These are phyloP conservation scores for Drosophila quinaria DNA, from an alignment of 2,888 invertebrate genomes.

Conservation along the genomic window DNA sequence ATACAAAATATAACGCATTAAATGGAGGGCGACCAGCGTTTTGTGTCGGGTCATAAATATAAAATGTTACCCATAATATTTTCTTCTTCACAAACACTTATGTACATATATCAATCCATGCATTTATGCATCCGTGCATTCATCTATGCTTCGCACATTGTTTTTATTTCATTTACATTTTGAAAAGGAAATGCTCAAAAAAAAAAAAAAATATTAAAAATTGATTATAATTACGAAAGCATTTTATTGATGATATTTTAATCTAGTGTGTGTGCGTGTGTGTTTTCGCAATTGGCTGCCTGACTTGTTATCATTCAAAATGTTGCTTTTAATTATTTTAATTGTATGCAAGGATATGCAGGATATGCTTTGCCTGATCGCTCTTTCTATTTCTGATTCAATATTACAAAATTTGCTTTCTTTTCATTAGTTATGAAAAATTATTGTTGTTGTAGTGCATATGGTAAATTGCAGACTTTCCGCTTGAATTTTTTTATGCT, in stretches of 20 bases:
- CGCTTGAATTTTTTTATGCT: constrained; percentile 4
- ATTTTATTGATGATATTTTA: constrained; percentile 63
- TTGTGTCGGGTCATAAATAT: constrained; percentile 48
- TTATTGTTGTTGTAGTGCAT: constrained; percentile 20
- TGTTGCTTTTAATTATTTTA: constrained; percentile 73
- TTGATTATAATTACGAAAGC: constrained; percentile 58
- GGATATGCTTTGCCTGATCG: constrained; percentile 8
- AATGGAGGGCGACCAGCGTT: constrained; percentile 30
- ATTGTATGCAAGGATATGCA: constrained; percentile 40
- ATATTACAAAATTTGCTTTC: constrained; percentile 37
- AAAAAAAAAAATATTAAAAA: constrained; percentile 21
- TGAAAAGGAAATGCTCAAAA: constrained; percentile 15
- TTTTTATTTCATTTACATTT: constrained; percentile 69
- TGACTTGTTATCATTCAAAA: constrained; percentile 54
- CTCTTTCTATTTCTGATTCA: constrained; percentile 8
- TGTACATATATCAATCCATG: constrained; percentile 1
- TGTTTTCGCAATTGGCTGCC: constrained; percentile 14
- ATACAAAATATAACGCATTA: constrained; percentile 59
- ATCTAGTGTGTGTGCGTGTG: constrained; percentile 36
- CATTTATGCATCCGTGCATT: background rate
- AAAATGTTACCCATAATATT: constrained; percentile 45
- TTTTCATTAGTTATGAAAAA: constrained; percentile 43
- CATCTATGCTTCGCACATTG: constrained; percentile 31
- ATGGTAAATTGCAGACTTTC: constrained; percentile 13
- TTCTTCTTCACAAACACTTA: background rate